phyloP scores from a whole-genome alignment of 1,140 invertebrate species.

The Caligus rogercresseyi region DNA sequence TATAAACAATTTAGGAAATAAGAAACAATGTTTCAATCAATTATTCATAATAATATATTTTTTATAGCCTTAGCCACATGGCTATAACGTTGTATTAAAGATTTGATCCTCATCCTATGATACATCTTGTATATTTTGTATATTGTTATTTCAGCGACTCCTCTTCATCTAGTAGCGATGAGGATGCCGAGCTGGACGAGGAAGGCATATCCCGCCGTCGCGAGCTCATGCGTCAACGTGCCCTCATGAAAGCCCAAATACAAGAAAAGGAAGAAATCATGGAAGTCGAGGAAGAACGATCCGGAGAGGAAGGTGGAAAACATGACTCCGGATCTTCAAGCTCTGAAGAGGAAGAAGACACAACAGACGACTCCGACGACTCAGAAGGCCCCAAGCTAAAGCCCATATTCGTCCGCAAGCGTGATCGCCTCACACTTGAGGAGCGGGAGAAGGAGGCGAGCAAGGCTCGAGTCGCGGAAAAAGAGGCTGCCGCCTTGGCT shows the following conservation, averaged over 20 bases:
- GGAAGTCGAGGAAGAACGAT: constrained; percentile 47
- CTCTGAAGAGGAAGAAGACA: constrained; percentile 43
- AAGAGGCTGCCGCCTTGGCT: constrained; percentile 52
- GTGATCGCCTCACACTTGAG: constrained; percentile 80
- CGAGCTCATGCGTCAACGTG: constrained; percentile 44
- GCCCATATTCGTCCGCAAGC: constrained; percentile 88
- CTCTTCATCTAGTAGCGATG: constrained; percentile 36
- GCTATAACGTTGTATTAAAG: too few relatives aligned
- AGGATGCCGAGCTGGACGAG: constrained; percentile 45
- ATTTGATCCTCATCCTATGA: too few relatives aligned
- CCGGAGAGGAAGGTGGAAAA: constrained; percentile 44
- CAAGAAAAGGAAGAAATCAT: constrained; percentile 39
- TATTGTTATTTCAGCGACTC: neutral
- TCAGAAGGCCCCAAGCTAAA: constrained; percentile 73
- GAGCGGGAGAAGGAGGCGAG: constrained; percentile 75
- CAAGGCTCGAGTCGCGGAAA: constrained; percentile 61
- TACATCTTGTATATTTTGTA: too few relatives aligned
- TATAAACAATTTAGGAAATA: too few relatives aligned
- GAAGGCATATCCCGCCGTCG: constrained; percentile 63
- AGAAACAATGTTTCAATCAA: too few relatives aligned
- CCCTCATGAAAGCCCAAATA: constrained; percentile 45
- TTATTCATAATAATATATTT: too few relatives aligned
- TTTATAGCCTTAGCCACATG: too few relatives aligned
- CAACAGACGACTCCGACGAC: constrained; percentile 72
- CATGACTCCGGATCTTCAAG: constrained; percentile 33